phyloP scores from a whole-genome alignment of 2,113 vertebrate species.

The Mesembrinibis cayennensis region DNA sequence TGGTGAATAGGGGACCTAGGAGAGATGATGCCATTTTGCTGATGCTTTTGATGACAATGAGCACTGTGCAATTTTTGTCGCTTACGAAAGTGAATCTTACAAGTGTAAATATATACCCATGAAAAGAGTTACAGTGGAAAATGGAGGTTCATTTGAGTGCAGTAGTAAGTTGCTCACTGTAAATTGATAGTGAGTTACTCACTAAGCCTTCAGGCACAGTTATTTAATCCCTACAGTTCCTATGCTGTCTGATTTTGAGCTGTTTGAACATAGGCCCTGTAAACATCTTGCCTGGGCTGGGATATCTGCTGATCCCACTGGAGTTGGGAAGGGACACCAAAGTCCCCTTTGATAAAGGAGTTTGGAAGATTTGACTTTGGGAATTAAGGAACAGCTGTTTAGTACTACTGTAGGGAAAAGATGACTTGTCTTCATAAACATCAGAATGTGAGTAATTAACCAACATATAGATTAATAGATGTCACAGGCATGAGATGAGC shows the following conservation, averaged over 20 bases:
- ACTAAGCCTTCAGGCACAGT: background rate
- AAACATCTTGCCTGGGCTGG: background rate
- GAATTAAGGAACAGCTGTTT: background rate
- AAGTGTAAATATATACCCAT: background rate
- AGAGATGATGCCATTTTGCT: background rate
- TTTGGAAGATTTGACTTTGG: background rate
- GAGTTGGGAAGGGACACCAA: background rate
- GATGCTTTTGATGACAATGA: background rate
- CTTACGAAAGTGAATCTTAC: background rate
- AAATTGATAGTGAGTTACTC: background rate
- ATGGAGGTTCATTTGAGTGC: background rate
- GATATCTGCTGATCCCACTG: background rate
- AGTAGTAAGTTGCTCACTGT: background rate
- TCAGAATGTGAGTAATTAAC: background rate
- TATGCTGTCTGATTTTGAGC: background rate
- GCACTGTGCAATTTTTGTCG: background rate
- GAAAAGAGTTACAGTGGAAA: background rate
- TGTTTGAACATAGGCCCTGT: background rate
- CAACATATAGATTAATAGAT: slow-evolving; percentile 4
- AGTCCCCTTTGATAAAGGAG: background rate
- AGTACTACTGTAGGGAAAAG: background rate
- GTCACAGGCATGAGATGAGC: slow-evolving; percentile 4
- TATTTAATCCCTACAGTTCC: background rate
- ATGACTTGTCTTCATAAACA: background rate
- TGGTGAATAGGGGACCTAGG: background rate